Evolutionary conservation across 1,140 invertebrate species (phyloP).

Genomic region (Drosophila equinoxialis): DNA sequence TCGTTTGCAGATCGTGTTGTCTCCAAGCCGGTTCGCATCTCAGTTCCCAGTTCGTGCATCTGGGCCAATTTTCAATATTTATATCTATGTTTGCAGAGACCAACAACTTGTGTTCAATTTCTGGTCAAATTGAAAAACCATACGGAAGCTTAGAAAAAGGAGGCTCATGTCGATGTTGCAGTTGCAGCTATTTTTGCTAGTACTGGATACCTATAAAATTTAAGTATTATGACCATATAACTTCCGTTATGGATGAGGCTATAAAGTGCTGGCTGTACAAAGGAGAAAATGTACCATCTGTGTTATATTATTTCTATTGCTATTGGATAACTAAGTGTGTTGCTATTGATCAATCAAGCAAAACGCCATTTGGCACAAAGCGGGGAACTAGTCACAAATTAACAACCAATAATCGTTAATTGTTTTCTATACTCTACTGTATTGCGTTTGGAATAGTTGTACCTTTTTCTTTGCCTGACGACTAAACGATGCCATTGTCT

Average conservation of each 20-base stretch:
- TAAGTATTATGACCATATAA: conserved; percentile 71
- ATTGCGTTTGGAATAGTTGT: conserved; percentile 10
- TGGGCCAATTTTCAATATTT: conserved; percentile 77
- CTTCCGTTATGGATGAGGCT: conserved; percentile 51
- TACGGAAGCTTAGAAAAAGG: conserved; percentile 61
- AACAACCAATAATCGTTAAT: conserved; percentile 71
- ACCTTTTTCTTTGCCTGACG: conserved; percentile 41
- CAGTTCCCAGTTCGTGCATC: conserved; percentile 35
- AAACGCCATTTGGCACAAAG: conserved; percentile 75
- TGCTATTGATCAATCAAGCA: conserved; percentile 71
- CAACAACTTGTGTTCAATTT: conserved; percentile 65
- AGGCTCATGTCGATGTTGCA: conserved; percentile 18
- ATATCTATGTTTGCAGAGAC: conserved; percentile 69
- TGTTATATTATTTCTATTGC: conserved; percentile 33
- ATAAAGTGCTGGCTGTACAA: conserved; percentile 56
- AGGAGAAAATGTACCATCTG: conserved; percentile 18
- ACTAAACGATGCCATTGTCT: conserved; percentile 67
- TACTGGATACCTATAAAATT: conserved; percentile 69
- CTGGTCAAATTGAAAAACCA: conserved; percentile 70
- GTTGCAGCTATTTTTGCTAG: not conserved
- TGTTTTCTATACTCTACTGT: conserved; percentile 54
- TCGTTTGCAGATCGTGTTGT: conserved; percentile 59
- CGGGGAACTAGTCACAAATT: conserved; percentile 59
- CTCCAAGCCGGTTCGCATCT: conserved; percentile 57
- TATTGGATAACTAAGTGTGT: not conserved